Evolutionary conservation across 2,888 invertebrate species (phyloP).

Genomic region (Sarcophaga subvicina): DNA sequence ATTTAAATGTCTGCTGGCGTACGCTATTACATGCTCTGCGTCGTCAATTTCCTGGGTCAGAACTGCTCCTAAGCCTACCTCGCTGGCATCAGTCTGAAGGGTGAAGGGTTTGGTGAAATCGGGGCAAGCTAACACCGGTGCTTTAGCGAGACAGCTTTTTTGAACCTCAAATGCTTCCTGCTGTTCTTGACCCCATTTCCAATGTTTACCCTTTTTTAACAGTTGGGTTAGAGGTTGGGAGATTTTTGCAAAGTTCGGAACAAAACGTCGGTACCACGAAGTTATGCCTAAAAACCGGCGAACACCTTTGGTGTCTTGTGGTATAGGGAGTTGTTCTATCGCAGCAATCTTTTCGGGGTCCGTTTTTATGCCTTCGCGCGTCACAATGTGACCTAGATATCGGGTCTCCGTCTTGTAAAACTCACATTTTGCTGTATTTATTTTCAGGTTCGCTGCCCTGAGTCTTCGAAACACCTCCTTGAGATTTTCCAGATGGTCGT

Average conservation of each 20-base stretch:
- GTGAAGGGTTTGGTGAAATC: conserved; percentile 1
- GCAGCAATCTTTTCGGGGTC: too few relatives aligned
- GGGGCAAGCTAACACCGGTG: conserved; percentile 35
- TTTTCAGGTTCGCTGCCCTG: conserved; percentile 16
- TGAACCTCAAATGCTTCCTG: conserved; percentile 32
- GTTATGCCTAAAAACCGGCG: too few relatives aligned
- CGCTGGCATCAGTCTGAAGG: conserved; percentile 47
- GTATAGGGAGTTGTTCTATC: background rate
- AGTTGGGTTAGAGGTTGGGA: too few relatives aligned
- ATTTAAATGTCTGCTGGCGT: conserved; percentile 41
- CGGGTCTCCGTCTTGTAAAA: too few relatives aligned
- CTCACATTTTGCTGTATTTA: background rate
- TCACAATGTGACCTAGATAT: too few relatives aligned
- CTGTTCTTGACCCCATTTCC: too few relatives aligned
- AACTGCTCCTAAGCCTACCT: conserved; percentile 36
- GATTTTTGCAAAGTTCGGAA: too few relatives aligned
- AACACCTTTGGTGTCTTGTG: background rate
- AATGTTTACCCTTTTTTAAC: too few relatives aligned
- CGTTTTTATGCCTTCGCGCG: too few relatives aligned
- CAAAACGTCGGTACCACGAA: too few relatives aligned
- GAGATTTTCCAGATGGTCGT: background rate
- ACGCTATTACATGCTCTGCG: conserved; percentile 34
- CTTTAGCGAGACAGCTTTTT: conserved; percentile 14
- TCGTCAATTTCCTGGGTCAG: conserved; percentile 46
- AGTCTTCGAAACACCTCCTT: conserved; percentile 13